A percentile compares a stretch with the other conserved stretches of the same genome.
These are phyloP conservation scores for Dryobotodes eremita DNA, from an alignment of 2,888 invertebrate genomes.

Conservation along the genomic window DNA sequence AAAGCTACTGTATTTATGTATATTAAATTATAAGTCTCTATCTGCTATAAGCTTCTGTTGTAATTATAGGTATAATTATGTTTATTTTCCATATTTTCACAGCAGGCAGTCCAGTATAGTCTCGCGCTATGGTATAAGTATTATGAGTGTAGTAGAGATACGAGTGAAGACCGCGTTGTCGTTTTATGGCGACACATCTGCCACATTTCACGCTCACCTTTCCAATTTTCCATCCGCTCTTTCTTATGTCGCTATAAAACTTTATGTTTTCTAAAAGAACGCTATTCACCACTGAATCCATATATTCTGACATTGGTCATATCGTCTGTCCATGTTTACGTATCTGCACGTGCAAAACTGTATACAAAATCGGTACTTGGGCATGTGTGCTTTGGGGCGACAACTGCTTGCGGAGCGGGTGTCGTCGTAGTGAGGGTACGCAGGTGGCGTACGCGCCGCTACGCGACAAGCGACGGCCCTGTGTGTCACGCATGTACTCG, in stretches of 20 bases:
- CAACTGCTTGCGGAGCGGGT: conserved; percentile 53
- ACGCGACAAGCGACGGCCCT: conserved; percentile 71
- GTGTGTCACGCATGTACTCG: conserved; percentile 83
- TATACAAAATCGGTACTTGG: conserved; percentile 68
- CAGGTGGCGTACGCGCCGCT: conserved; percentile 75
- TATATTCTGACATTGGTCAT: conserved; percentile 85
- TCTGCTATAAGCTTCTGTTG: conserved; percentile 10
- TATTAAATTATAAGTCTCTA: conserved; percentile 21
- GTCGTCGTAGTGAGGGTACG: conserved; percentile 65
- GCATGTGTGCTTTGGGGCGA: conserved; percentile 56
- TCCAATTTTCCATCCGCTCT: conserved; percentile 86
- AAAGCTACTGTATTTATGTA: conserved; percentile 43
- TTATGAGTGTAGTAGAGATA: conserved; percentile 2
- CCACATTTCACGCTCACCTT: conserved; percentile 88
- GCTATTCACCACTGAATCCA: conserved; percentile 80
- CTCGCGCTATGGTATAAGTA: neutral
- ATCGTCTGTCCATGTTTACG: conserved; percentile 79
- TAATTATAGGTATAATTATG: conserved; percentile 12
- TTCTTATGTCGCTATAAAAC: conserved; percentile 85
- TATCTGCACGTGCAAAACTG: conserved; percentile 66
- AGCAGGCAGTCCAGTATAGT: conserved; percentile 11
- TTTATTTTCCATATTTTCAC: conserved; percentile 12
- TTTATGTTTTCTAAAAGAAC: conserved; percentile 85
- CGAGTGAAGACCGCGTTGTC: conserved; percentile 60
- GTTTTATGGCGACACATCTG: conserved; percentile 83